phyloP scores from a whole-genome alignment of 2,113 vertebrate species.

The Nothocercus julius region DNA sequence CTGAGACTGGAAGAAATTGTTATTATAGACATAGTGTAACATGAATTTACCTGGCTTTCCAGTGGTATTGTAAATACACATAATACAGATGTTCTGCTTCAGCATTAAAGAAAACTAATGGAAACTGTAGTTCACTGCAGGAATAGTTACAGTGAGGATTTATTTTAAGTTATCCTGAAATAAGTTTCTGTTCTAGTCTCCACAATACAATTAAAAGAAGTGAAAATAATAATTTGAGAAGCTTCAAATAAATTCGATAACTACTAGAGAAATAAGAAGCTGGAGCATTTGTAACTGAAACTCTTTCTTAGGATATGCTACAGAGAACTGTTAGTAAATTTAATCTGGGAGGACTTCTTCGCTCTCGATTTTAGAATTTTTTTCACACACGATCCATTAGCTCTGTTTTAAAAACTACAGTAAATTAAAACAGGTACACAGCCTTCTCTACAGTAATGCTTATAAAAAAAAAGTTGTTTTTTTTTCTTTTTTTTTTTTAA shows the following conservation, averaged over 20 bases:
- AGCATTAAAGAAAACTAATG: background rate
- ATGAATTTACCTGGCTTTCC: background rate
- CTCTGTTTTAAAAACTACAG: background rate
- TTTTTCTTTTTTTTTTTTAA: background rate
- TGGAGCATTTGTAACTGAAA: background rate
- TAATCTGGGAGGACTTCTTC: background rate
- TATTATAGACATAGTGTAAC: background rate
- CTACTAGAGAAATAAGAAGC: background rate
- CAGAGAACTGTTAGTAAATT: background rate
- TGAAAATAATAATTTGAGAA: background rate
- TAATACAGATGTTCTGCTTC: background rate
- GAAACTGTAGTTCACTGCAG: background rate
- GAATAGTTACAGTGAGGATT: background rate
- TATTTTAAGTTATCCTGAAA: background rate
- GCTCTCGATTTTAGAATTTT: background rate
- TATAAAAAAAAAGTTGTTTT: background rate
- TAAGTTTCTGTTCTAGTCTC: background rate
- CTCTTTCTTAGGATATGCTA: background rate
- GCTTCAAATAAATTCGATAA: background rate
- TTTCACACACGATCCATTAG: background rate
- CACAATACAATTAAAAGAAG: background rate
- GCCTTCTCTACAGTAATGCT: rapidly evolving
- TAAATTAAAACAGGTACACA: background rate
- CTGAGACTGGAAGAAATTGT: background rate
- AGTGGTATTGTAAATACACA: background rate